Percentiles rank a stretch among this genome's conserved stretches.
These are phyloP conservation scores for Hydrophis major DNA, from an alignment of 2,797 vertebrate genomes.

Conservation along the genomic window DNA sequence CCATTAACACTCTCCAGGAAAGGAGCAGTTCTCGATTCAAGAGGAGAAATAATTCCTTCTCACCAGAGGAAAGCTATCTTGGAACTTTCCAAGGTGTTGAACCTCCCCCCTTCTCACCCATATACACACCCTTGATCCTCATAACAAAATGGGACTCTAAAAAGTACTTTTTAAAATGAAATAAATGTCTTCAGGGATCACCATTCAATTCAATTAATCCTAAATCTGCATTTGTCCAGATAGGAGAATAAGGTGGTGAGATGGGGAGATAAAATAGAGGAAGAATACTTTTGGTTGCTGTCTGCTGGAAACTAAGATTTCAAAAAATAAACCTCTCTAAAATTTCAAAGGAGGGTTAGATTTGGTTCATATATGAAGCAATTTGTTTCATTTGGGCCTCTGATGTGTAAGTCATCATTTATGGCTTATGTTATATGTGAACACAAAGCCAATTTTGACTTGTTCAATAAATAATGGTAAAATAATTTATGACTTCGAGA, in stretches of 20 bases:
- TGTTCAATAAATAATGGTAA: neutral
- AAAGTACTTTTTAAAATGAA: neutral
- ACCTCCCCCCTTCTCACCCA: no score
- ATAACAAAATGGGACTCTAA: neutral
- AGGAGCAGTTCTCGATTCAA: neutral
- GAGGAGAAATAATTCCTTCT: neutral
- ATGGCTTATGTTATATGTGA: neutral
- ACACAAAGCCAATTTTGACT: neutral
- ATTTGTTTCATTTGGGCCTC: neutral
- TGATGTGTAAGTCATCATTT: neutral
- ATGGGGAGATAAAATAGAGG: neutral
- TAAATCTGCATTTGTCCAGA: neutral
- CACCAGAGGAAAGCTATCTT: neutral
- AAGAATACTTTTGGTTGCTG: neutral
- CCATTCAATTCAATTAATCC: neutral
- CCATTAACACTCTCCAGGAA: neutral
- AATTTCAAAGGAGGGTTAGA: neutral
- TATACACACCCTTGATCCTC: neutral
- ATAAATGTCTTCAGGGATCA: neutral
- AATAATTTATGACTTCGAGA: neutral
- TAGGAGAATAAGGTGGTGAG: neutral
- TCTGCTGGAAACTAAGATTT: neutral
- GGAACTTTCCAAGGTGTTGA: neutral
- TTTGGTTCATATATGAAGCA: neutral
- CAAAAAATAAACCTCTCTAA: neutral